Conservation (phyloP, 2,113 vertebrate genomes). For the Phainopepla nitens region DNA sequence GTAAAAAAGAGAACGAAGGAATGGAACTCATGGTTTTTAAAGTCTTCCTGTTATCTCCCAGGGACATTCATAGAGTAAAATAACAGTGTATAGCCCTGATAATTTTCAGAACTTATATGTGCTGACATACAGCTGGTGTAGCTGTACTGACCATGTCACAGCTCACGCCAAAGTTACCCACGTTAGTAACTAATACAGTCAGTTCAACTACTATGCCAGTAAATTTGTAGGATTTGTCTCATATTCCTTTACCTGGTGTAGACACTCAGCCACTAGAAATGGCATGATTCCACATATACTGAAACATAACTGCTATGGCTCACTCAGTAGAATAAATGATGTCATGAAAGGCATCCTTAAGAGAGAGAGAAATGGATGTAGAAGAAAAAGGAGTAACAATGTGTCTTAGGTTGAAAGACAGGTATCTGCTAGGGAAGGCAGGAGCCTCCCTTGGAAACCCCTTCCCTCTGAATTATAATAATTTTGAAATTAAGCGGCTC, state of each 20-base stretch:
- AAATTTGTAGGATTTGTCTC: background rate
- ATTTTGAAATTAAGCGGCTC: too few relatives aligned
- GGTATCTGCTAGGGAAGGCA: too few relatives aligned
- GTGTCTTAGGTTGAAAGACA: too few relatives aligned
- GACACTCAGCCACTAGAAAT: background rate
- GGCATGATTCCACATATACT: fast-evolving
- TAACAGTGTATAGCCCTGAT: background rate
- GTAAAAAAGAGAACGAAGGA: background rate
- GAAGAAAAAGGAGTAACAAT: background rate
- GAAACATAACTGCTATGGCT: background rate
- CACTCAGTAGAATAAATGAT: background rate
- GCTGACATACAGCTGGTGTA: background rate
- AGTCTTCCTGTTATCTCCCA: background rate
- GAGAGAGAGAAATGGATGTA: background rate
- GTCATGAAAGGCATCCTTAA: background rate
- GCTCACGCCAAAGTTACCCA: background rate
- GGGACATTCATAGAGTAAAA: background rate
- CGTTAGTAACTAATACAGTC: background rate
- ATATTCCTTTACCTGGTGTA: background rate
- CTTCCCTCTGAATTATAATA: too few relatives aligned
- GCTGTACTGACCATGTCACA: background rate
- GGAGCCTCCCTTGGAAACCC: too few relatives aligned
- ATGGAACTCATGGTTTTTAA: background rate
- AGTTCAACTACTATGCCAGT: background rate
- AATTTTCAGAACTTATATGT: background rate